Conservation (phyloP, 2,113 vertebrate genomes). For the Laticauda colubrina region DNA sequence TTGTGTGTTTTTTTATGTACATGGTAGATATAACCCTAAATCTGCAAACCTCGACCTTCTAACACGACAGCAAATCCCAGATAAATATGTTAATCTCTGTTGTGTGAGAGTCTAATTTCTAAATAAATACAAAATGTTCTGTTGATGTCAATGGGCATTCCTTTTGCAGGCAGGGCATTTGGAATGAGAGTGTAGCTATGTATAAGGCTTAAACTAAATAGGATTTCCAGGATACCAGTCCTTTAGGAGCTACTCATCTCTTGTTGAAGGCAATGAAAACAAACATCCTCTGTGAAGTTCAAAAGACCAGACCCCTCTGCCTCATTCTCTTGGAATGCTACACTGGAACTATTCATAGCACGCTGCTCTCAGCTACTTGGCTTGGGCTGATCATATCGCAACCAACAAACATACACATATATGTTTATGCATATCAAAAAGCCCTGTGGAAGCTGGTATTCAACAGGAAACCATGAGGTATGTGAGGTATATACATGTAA, state of each 20-base stretch:
- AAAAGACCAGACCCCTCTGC: not conserved
- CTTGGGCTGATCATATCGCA: not conserved
- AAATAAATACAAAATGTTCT: not conserved
- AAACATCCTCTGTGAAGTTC: not conserved
- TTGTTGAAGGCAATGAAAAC: not conserved
- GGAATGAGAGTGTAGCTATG: not conserved
- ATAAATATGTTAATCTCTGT: not conserved
- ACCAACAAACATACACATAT: not conserved
- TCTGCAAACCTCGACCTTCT: not conserved
- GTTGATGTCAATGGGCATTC: not conserved
- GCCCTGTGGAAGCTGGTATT: not conserved
- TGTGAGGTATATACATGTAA: not conserved
- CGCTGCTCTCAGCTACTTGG: not conserved
- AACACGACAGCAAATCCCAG: not conserved
- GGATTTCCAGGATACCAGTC: not conserved
- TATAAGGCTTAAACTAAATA: not conserved
- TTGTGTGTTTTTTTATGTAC: not conserved
- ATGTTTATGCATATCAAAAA: fast-evolving
- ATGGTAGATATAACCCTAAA: not conserved
- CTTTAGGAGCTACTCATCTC: not conserved
- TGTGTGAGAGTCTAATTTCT: not conserved
- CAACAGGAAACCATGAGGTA: not conserved
- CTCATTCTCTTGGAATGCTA: conserved; percentile 8
- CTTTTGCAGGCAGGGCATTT: not conserved
- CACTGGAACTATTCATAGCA: not conserved